Evolutionary conservation across 2,888 invertebrate genomes (phyloP).

Genomic region (Dynastes tityus): DNA sequence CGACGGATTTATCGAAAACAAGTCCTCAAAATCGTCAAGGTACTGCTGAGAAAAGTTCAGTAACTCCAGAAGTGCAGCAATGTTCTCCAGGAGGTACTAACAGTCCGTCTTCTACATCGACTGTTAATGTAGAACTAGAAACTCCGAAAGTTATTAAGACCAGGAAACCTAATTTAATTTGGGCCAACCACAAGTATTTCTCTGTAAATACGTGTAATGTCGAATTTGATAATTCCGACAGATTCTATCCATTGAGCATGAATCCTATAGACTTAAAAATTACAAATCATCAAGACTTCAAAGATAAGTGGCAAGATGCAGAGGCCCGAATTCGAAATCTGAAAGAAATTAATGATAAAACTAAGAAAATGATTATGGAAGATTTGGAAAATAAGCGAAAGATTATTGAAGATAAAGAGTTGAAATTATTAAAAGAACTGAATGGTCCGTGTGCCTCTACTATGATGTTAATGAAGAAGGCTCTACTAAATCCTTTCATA

Average conservation of each 20-base stretch:
- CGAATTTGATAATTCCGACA: conserved; percentile 61
- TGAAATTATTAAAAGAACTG: conserved; percentile 37
- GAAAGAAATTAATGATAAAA: conserved; percentile 17
- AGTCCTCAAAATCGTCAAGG: too few relatives aligned
- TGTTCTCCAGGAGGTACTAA: background rate
- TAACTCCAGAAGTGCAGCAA: background rate
- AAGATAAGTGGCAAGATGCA: background rate
- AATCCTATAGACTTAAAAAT: conserved; percentile 62
- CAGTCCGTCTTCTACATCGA: background rate
- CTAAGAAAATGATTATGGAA: conserved; percentile 23
- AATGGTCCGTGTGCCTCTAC: conserved; percentile 8
- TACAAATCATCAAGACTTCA: background rate
- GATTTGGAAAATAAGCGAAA: conserved; percentile 2
- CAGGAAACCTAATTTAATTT: conserved; percentile 56
- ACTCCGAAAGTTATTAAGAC: conserved; percentile 9
- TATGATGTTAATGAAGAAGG: conserved; percentile 10
- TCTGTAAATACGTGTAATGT: conserved; percentile 64
- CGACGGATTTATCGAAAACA: background rate
- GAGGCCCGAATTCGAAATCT: conserved; percentile 31
- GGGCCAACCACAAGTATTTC: conserved; percentile 64
- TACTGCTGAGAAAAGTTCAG: too few relatives aligned
- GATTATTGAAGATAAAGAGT: background rate
- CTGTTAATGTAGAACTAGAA: background rate
- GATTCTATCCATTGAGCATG: conserved; percentile 67
- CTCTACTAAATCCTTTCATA: background rate